phyloP scores from a whole-genome alignment of 2,113 vertebrate species.

The Sula dactylatra region DNA sequence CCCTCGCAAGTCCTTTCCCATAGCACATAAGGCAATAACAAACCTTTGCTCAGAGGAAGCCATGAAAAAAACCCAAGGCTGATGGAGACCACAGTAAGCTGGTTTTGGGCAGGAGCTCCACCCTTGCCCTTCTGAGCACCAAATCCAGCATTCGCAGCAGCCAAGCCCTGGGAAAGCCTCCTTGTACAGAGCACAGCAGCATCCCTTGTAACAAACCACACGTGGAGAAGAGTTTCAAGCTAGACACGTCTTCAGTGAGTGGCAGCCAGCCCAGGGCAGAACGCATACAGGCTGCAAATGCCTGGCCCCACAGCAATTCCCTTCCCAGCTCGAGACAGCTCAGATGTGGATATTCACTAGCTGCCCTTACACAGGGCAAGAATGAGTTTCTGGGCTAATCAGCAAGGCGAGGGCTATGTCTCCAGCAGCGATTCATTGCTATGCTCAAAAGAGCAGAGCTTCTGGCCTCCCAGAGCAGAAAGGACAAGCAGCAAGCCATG shows the following conservation, averaged over 20 bases:
- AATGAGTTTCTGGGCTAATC: background rate
- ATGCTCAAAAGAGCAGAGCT: background rate
- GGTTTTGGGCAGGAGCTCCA: background rate
- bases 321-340: background rate
- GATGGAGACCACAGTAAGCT: fast-evolving
- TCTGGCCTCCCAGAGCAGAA: background rate
- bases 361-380: background rate
- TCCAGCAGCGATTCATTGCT: background rate
- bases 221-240: fast-evolving
- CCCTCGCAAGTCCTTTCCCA: background rate
- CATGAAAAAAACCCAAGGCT: background rate
- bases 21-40: background rate
- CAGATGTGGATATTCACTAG: background rate
- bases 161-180: background rate
- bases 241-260: fast-evolving
- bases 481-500: fast-evolving
- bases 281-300: fast-evolving
- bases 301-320: background rate
- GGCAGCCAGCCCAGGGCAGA: background rate
- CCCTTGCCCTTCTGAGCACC: background rate
- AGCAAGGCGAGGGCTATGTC: background rate
- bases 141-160: background rate
- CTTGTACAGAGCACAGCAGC: background rate
- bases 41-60: background rate
- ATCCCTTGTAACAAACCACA: background rate